Evolutionary conservation across 2,797 vertebrate species (phyloP).

Genomic region (Helicolenus hilgendorfi): DNA sequence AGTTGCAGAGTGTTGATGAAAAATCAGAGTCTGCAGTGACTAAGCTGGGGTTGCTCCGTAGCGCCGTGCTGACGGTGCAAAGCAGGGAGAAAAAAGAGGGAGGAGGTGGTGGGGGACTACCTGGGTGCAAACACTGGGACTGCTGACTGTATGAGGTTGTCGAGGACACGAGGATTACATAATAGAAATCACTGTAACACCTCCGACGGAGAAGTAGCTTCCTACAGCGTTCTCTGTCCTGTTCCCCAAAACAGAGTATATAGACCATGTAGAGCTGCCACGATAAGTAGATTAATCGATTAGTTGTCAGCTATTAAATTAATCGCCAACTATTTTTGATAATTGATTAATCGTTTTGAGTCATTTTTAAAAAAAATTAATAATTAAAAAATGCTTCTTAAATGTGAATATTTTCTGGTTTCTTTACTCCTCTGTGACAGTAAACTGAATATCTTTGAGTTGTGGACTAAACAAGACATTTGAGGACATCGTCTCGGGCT

Average conservation of each 20-base stretch:
- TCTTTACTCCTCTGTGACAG: no score
- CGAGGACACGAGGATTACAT: slow-evolving; percentile 72
- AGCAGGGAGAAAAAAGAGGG: not conserved
- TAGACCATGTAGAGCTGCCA: no score
- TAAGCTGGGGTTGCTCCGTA: slow-evolving; percentile 60
- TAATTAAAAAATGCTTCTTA: no score
- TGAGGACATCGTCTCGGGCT: no score
- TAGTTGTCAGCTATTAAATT: no score
- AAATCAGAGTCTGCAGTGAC: slow-evolving; percentile 69
- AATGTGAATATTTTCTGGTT: no score
- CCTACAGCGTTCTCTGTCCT: slow-evolving; percentile 5
- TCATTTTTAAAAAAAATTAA: no score
- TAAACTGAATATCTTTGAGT: no score
- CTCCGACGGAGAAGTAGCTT: slow-evolving; percentile 28
- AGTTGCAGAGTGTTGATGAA: slow-evolving; percentile 68
- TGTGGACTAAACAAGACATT: no score
- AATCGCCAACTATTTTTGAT: no score
- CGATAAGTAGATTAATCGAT: no score
- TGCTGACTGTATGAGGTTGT: slow-evolving; percentile 74
- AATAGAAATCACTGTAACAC: slow-evolving; percentile 59
- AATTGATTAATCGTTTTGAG: no score
- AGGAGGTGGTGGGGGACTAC: slow-evolving; percentile 63
- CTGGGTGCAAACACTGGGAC: slow-evolving; percentile 66
- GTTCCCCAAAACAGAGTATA: not conserved
- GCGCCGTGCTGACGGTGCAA: slow-evolving; percentile 71